Evolutionary conservation across 2,797 vertebrate genomes (phyloP).

Genomic region (Gymnocypris eckloni): DNA sequence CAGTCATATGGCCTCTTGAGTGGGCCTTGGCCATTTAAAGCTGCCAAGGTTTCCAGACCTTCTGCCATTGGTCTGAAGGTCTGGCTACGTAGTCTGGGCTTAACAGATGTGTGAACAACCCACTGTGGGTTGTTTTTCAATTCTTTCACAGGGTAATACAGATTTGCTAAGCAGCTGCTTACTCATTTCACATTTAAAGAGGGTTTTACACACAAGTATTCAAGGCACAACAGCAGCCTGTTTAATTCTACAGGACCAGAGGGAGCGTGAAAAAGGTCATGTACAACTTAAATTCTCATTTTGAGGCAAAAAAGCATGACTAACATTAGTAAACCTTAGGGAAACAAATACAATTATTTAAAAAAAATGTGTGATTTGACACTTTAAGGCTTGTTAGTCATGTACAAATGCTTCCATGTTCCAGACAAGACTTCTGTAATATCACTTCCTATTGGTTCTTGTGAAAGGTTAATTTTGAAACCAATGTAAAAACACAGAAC

Average conservation of each 20-base stretch:
- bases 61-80: too few species aligned
- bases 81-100: too few species aligned
- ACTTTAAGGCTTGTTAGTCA: not conserved
- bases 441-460: not conserved
- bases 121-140: not conserved
- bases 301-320: not conserved
- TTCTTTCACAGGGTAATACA: not conserved
- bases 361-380: not conserved
- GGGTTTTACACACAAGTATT: not conserved
- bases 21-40: too few species aligned
- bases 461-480: not conserved
- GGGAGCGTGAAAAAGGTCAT: not conserved
- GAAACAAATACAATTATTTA: not conserved
- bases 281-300: not conserved
- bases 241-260: not conserved
- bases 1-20: too few species aligned
- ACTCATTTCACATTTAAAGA: not conserved
- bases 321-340: not conserved
- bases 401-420: not conserved
- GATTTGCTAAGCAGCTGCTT: not conserved
- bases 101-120: not conserved
- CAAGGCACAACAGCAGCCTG: not conserved
- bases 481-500: not conserved
- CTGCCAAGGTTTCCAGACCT: too few species aligned
- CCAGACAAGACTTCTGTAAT: not conserved